Base-by-base conservation (phyloP, 2,797 vertebrate genomes). In the Diceros bicornis region DNA sequence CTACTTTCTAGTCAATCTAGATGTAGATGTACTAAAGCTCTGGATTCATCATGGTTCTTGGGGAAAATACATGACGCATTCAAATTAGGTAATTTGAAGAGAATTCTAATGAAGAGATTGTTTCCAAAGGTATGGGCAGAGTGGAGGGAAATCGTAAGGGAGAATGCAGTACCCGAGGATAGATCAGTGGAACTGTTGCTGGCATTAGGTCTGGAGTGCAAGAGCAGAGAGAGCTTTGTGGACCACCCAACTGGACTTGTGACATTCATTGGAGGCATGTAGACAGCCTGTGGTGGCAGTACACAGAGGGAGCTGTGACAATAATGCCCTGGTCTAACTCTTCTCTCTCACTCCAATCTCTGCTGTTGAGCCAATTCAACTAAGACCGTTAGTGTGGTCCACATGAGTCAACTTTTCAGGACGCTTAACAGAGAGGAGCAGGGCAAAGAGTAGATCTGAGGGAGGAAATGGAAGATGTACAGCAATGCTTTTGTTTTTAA, bases 81-180 rank as follows among this genome's bases (percentile, higher is more conserved):
- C 32, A 86, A 77, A 88, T 68, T 34, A 25, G 34, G 12, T 66
- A 52, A 8, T 91, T 89, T 61, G 59, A 85, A 68, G 84, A 92
- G 81, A 77, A 91, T 90, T 87, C 82, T 94, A 90, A 94, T 52
- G 57, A 69, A 95, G 32, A 32, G 41, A 82, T 37, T 97, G 13
- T 95, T 88, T 91, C 72, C 62, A 96, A 91, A 82, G 59, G 20
- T 79, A n/a, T 69, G 59, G 27, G 29, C n/a, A 77, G 32, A 89
- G n/a, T 74, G 23, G 71, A 95, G 59, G 59, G 44, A 97, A 90
- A 72, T 50, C 11, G 10, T 34, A 89, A 74, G 50, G 55, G 59
- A 59, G 61, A 89, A 37, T 64, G 25, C 13, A 78, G 29, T 61
- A 52, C 4, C 32, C 32, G 23, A 72, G 41, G 32, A 71, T 6